phyloP scores from a whole-genome alignment of 2,797 vertebrate species.

The Enteromius unitaeniatus region DNA sequence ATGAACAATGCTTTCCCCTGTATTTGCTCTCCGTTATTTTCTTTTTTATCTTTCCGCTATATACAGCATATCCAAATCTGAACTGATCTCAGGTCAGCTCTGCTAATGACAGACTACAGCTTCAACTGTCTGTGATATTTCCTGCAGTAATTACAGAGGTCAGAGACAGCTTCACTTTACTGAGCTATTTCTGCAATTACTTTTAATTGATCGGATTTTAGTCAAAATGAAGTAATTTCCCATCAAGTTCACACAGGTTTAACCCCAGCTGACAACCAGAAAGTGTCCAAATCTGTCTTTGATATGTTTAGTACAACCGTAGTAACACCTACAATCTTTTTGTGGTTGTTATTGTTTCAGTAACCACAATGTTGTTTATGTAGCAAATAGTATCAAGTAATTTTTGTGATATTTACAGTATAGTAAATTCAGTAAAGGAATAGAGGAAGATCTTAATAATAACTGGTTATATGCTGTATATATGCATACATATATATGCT shows the following conservation, averaged over 20 bases:
- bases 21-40: neutral
- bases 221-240: neutral
- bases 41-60: neutral
- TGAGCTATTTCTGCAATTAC: neutral
- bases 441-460: neutral
- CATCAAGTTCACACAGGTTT: neutral
- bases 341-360: neutral
- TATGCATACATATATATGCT: no score
- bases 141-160: neutral
- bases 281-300: neutral
- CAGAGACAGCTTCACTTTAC: neutral
- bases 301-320: neutral
- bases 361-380: neutral
- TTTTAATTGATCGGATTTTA: neutral
- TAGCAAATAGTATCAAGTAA: neutral
- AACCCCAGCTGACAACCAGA: neutral
- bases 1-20: neutral
- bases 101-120: neutral
- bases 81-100: conserved; percentile 13
- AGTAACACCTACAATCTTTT: neutral
- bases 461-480: neutral
- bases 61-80: neutral
- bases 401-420: neutral
- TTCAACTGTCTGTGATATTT: neutral
- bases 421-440: neutral